Base-by-base conservation (phyloP, 2,797 vertebrate genomes). In the Chrosomus eos region DNA sequence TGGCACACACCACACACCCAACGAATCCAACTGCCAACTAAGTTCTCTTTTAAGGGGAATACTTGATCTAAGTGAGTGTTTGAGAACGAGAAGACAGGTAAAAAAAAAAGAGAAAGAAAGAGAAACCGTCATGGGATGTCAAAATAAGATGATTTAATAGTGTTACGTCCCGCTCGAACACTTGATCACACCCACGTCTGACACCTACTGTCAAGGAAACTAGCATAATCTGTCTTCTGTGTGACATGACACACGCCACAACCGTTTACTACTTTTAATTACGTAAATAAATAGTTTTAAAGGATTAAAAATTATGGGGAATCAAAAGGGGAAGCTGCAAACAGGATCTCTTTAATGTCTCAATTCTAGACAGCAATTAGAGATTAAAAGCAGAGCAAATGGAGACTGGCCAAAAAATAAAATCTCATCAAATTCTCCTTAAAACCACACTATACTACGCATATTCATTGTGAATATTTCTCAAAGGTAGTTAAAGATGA, bases 1-100 rank as follows among this genome's bases (percentile, higher is more conserved):
- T 86, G 85, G 68, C 85, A 85, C 86, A 86, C 84, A 87, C 85
- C 19, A 86, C 77, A 84, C 45, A 38, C 51, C 7, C 13, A 85
- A 26, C 19, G 3, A 40, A 66, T 62, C 31, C 79, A 74, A 64
- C 85, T 81, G 85, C 73, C 85, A 81, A 67, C 23, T 18, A 75
- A 68, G 51, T 74, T 72, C 81, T 78, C 58, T n/a, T 62, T 36
- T 53, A 16, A 33, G 16, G 48, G 21, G 7, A 45, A 79, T 48
- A 51, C 16, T 71, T 31, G 14, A 58, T 55, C 31, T 55, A 67
- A 83, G 79, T 23, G 73, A 9, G 18, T 8, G 64, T 53, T 53
- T n/a, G 26, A 38, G 76, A 60, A 36, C 3, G 21, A 84, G 66
- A 79, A 60, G 74, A 86, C 60, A 81, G 53, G 68, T 67, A 72